Conservation (phyloP, 2,888 invertebrate genomes). For the Imbricaverruca yamaguchii region DNA sequence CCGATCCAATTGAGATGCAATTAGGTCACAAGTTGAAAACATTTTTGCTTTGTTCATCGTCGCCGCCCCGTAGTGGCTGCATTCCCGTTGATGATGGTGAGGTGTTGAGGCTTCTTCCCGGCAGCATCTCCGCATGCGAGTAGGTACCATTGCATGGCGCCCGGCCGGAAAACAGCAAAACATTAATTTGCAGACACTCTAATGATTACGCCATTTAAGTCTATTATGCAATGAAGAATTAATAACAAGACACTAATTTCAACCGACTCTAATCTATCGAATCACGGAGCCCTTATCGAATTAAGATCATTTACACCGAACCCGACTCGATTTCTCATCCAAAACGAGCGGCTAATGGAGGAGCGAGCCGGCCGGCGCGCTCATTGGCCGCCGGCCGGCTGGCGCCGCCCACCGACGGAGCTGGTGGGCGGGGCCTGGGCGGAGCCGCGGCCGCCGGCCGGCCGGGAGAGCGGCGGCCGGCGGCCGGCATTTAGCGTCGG, state of each 20-base stretch:
- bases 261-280: conserved; percentile 18
- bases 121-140: no score
- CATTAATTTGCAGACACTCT: not conserved
- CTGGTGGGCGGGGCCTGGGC: not conserved
- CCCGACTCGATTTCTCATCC: conserved; percentile 2
- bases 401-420: conserved; percentile 8
- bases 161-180: no score
- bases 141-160: no score
- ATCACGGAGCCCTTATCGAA: conserved; percentile 6
- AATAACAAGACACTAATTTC: conserved; percentile 18
- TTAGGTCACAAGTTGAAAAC: no score
- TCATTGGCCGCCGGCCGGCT: not conserved
- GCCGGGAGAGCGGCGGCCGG: no score
- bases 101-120: no score
- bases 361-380: not conserved
- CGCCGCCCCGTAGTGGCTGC: no score
- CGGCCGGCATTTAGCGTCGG: no score
- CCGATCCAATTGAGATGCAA: no score
- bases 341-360: conserved; percentile 7
- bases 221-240: conserved; percentile 18
- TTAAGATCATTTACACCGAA: conserved; percentile 9
- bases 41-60: no score
- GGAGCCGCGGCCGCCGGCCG: not conserved
- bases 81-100: no score
- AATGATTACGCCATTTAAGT: conserved; percentile 6